These are phyloP conservation scores for Nymphalis polychloros DNA, from an alignment of 2,888 invertebrate species.

Conservation along the genomic window DNA sequence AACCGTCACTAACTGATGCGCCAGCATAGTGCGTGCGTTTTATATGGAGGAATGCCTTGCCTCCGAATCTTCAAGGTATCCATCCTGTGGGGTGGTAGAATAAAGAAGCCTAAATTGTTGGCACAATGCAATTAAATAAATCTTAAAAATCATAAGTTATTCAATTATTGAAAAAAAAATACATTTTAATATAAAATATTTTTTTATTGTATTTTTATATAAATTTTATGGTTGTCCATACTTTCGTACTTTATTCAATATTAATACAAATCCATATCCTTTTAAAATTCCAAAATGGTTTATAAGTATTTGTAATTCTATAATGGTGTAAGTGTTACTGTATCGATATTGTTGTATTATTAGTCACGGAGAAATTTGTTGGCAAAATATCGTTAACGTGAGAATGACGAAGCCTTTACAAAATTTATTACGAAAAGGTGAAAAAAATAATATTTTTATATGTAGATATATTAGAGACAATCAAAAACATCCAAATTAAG, in stretches of 20 bases:
- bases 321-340: slow-evolving; percentile 9
- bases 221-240: too few species aligned
- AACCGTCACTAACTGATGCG: slow-evolving; percentile 75
- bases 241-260: not conserved
- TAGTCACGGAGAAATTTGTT: slow-evolving; percentile 37
- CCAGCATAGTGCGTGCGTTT: slow-evolving; percentile 57
- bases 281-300: too few species aligned
- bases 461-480: not conserved
- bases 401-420: slow-evolving; percentile 23
- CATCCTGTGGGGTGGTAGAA: slow-evolving; percentile 32
- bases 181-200: too few species aligned
- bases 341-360: slow-evolving; percentile 11
- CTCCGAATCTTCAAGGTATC: slow-evolving; percentile 30
- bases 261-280: not conserved
- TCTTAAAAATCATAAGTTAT: too few species aligned
- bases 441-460: not conserved
- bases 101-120: not conserved
- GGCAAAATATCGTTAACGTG: slow-evolving; percentile 23
- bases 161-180: too few species aligned
- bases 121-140: not conserved
- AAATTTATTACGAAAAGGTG: slow-evolving; percentile 10
- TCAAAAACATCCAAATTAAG: not conserved
- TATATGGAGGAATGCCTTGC: slow-evolving; percentile 68
- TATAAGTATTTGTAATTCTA: too few species aligned
- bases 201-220: too few species aligned